Base-by-base conservation (phyloP, 2,797 vertebrate genomes). In the Tauraco hartlaubi region DNA sequence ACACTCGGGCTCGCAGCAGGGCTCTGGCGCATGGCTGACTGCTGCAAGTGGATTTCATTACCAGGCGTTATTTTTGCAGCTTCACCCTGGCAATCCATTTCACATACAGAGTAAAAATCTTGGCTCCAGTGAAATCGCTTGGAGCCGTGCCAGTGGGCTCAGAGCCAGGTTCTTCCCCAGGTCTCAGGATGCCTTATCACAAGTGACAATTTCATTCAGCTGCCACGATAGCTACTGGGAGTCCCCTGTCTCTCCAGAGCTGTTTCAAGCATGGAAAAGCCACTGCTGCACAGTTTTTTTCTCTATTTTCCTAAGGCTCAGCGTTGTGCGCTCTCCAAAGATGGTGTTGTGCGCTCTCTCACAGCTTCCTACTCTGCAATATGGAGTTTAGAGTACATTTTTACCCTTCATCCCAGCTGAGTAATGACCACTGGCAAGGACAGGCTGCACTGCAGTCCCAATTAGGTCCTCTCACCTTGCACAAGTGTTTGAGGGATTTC, bases 121-220 rank as follows among this genome's bases (percentile, higher is more conserved):
- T 81, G 73, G 85, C 94, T 91, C 20, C 31, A 58, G 51, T 75
- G 82, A 88, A 92, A 92, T 90, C 55, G 46, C 76, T 49, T 67
- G 93, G 85, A 90, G 29, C 63, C 21, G 28, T 33, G 94, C 87
- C 96, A 95, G 29, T 0, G 4, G 93, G 88, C 90, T 58, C 17
- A 76, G 52, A 81, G 83, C 83, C 91, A 95, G 74, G 77, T 92
- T 90, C 76, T 63, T 7, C 90, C 85, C 69, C 48, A 46, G 91
- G 63, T 92, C 73, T 76, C 29, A 48, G 64, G 72, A 83, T 59
- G 63, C 48, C 83, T 95, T 90, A 94, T 88, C 63, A 1, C 85
- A 84, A 92, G 82, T 81, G 91, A 90, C 91, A 90, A 93, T 92
- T 94, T 88, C 80, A 88, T 95, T 95, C 88, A 92, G 93, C 80